A percentile compares a stretch with the other conserved stretches of the same genome.
phyloP scores from a whole-genome alignment of 2,888 invertebrate species.

The Acleris literana region DNA sequence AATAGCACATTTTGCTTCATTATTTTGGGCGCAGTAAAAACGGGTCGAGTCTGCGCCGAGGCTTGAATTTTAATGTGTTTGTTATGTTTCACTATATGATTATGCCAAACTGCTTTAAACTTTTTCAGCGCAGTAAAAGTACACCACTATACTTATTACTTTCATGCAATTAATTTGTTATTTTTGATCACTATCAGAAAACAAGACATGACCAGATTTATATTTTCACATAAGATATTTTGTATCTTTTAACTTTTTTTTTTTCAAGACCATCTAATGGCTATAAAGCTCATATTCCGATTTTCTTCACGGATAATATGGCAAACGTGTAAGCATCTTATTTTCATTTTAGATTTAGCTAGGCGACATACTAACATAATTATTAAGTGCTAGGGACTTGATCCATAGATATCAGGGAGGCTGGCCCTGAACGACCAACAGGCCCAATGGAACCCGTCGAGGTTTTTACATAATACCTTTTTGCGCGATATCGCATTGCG shows the following conservation, averaged over 20 bases:
- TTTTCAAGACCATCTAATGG: too few species aligned
- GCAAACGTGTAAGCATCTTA: too few species aligned
- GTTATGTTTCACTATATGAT: constrained; percentile 27
- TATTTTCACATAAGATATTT: too few species aligned
- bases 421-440: not conserved
- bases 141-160: constrained; percentile 14
- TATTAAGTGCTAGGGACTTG: too few species aligned
- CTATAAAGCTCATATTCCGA: too few species aligned
- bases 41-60: constrained; percentile 18
- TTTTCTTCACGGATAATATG: too few species aligned
- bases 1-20: constrained; percentile 31
- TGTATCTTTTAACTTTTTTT: too few species aligned
- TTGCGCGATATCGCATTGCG: constrained; percentile 58
- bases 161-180: not conserved
- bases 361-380: too few species aligned
- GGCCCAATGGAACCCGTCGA: not conserved
- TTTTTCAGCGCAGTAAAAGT: constrained; percentile 17
- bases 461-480: constrained; percentile 34
- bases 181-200: too few species aligned
- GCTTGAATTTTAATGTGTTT: constrained; percentile 34
- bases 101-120: constrained; percentile 17
- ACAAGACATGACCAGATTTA: too few species aligned
- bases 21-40: constrained; percentile 33
- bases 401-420: too few species aligned
- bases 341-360: too few species aligned